Evolutionary conservation across 2,797 vertebrate species (phyloP).

Genomic region (Odontamblyopus rebecca): DNA sequence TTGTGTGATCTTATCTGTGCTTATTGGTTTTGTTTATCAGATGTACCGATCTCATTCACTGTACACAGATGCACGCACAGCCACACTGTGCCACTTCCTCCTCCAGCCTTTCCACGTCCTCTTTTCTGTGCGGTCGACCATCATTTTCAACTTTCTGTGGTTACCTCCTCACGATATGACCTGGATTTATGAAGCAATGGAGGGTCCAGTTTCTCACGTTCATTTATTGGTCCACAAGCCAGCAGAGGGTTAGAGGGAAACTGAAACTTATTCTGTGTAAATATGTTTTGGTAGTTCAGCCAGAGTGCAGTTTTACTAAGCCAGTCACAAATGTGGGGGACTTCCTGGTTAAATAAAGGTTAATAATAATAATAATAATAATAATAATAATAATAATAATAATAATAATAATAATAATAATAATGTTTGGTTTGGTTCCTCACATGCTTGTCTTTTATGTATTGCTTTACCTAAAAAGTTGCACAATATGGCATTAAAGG

Average conservation of each 20-base stretch:
- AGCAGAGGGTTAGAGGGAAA: constrained; percentile 4
- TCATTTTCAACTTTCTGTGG: constrained; percentile 30
- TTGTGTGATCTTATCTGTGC: background rate
- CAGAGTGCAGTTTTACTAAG: background rate
- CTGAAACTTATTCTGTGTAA: background rate
- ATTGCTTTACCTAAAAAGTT: too few relatives aligned
- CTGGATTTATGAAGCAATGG: constrained; percentile 28
- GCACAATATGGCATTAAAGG: background rate
- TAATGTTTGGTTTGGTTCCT: too few relatives aligned
- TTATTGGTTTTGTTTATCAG: background rate
- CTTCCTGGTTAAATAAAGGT: too few relatives aligned
- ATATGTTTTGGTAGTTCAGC: background rate
- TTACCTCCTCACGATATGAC: constrained; percentile 28
- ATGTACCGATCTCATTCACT: background rate
- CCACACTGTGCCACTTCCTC: constrained; percentile 37
- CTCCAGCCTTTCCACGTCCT: constrained; percentile 24
- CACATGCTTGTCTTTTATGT: background rate
- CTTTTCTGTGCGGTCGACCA: constrained; percentile 40
- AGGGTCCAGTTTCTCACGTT: constrained; percentile 20
- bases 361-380: too few relatives aligned
- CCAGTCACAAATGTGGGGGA: background rate
- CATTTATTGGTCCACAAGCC: constrained; percentile 23
- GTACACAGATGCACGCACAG: constrained; percentile 36
- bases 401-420: too few relatives aligned
- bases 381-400: too few relatives aligned